phyloP scores from a whole-genome alignment of 2,888 invertebrate genomes.

The Margaritifera margaritifera region DNA sequence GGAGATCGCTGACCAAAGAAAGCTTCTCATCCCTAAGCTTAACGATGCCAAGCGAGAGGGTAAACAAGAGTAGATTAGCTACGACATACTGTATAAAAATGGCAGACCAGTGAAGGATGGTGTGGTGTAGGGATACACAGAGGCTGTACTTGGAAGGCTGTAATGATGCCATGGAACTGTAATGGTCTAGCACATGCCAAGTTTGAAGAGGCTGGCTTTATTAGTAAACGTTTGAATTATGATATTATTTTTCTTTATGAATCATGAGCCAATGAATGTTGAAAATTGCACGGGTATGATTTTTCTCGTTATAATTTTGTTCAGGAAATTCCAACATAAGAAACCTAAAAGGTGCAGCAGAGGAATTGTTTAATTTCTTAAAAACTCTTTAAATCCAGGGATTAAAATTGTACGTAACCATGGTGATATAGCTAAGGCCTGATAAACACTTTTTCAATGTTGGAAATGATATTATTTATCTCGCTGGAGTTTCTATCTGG shows the following conservation, averaged over 20 bases:
- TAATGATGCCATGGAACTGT: too few species aligned
- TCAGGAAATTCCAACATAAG: conserved; percentile 13
- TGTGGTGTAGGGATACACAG: conserved; percentile 1
- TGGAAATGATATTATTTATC: conserved; percentile 5
- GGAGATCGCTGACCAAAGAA: too few species aligned
- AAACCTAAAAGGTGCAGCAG: conserved; percentile 9
- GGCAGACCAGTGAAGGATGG: too few species aligned
- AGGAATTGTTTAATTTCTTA: conserved; percentile 7
- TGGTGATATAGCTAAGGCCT: conserved; percentile 10
- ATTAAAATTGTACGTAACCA: conserved; percentile 11
- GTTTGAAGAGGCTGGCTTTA: conserved; percentile 5
- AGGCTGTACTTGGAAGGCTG: conserved; percentile 11
- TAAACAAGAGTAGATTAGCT: too few species aligned
- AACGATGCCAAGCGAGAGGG: too few species aligned
- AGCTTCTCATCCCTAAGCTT: too few species aligned
- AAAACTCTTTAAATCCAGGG: conserved; percentile 3
- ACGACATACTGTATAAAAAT: too few species aligned
- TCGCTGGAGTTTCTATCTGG: conserved; percentile 12
- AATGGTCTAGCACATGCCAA: conserved; percentile 1
- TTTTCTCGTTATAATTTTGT: conserved; percentile 9
- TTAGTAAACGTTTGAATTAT: neutral
- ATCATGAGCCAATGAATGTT: conserved; percentile 6
- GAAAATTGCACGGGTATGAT: conserved; percentile 1
- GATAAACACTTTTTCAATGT: conserved; percentile 11
- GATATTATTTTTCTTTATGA: conserved; percentile 14